Base-by-base conservation (phyloP, 1,140 invertebrate genomes). In the Achatina immaculata region DNA sequence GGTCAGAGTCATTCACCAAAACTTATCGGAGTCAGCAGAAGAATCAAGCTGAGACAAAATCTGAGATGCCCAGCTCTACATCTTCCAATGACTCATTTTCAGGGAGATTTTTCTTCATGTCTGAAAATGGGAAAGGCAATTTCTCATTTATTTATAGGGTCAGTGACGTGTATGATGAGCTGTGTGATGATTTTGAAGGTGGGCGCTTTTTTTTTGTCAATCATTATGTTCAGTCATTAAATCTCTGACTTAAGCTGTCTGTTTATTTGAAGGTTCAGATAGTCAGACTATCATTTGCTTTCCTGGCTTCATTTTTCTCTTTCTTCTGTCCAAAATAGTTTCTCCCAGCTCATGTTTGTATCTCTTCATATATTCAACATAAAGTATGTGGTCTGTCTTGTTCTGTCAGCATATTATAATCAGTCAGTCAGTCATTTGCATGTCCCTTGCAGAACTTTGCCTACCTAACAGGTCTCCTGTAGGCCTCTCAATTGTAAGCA, bases 1-100 rank as follows among this genome's bases (percentile, higher is more conserved):
- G 66, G 78, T 71, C 68, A 24, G 36, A 62, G 16, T 31, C 36
- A 19, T 48, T 71, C 34, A 71, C 68, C 9, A 71, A 71, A 40
- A 51, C 16, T 24, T 48, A 51, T 62, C 38, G 28, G 24, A 38
- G 42, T 42, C 68, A 72, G 19, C 28, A 80, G 24, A 55, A 9
- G 2, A 31, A 48, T 40, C 31, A 7, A 31, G 21, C n/a, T 16
- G 31, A 14, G 69, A 19, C 19, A 42, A 14, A 34, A 72, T 38
- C 14, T 42, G 14, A 28, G 28, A 28, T 68, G 34, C 28, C 65
- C 14, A 31, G 31, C 14, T 11, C 65, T 11, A 34, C 9, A 34
- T 14, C 11, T 11, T 11, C 9, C 14, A 21, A 68, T 16, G 31
- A 34, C 31, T 31, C 65, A 21, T 11, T 14, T 31, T 68, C 65